Base-by-base conservation (phyloP, 2,113 vertebrate genomes). In the Pomatostomus ruficeps region DNA sequence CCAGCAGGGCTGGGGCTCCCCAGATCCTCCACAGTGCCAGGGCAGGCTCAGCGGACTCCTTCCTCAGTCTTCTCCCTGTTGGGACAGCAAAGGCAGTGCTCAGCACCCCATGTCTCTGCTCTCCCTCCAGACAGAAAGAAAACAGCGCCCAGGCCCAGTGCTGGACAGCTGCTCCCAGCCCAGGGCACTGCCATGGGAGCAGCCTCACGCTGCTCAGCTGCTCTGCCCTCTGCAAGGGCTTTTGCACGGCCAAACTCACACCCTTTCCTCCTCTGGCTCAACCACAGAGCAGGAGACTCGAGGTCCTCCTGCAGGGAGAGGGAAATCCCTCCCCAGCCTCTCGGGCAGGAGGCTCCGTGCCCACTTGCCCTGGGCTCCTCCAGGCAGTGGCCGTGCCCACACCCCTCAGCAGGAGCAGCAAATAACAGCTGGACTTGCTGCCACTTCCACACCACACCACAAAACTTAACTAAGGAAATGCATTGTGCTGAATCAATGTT, bases 241-340 rank as follows among this genome's bases (percentile, higher is more conserved):
- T n/a, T n/a, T n/a, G n/a, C n/a, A n/a, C n/a, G n/a, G n/a, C 26
- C 71, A 72, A 0, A 25, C 40, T 38, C 8, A 1, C 19, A 18
- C 4, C 14, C 29, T 46, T 55, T 17, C 31, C 68, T 46, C 22
- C 51, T 35, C 29, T 51, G 46, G 11, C 24, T 52, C 81, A 52
- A 1, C 5, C 48, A 36, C 5, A 10, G 51, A 61, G 17, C 1
- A 28, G 26, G 62, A 62, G 16, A 81, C 51, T 61, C 7, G 0
- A 5, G 4, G 10, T 26, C 31, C n/a, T 77, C 36, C 49, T 59
- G 38, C 65, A 80, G 23, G 33, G 29, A 80, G 63, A 62, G 22
- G 38, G 26, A 63, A 78, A 52, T 51, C n/a, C 40, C 62, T 67
- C 66, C 78, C 19, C 66, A 55, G 29, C 35, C 65, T 55, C 18